A percentile compares a stretch with the other conserved stretches of the same genome.
Conservation (phyloP, 2,888 invertebrate species). For the Drosophila prostipennis region DNA sequence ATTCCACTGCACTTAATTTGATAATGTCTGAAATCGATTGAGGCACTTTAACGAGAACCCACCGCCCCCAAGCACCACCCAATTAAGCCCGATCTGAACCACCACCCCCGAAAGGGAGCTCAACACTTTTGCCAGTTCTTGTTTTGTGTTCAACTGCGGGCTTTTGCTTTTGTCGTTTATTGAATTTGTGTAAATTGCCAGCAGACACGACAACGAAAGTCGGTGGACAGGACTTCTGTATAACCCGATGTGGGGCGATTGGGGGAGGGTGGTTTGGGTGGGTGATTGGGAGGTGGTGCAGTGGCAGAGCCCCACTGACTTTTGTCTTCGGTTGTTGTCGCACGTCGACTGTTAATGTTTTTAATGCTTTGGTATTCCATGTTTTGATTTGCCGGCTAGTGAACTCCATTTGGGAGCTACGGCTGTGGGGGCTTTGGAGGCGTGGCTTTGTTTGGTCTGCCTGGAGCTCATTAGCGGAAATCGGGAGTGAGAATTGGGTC, state of each 20-base stretch:
- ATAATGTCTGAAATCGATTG: slow-evolving; percentile 46
- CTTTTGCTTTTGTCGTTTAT: slow-evolving; percentile 53
- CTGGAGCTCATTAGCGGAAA: slow-evolving; percentile 43
- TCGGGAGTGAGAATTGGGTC: slow-evolving; percentile 31
- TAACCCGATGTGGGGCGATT: not conserved
- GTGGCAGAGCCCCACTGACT: slow-evolving; percentile 3
- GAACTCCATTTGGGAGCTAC: slow-evolving; percentile 17
- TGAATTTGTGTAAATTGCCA: slow-evolving; percentile 74
- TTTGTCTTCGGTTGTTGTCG: slow-evolving; percentile 24
- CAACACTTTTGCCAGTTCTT: slow-evolving; percentile 37
- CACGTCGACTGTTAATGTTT: slow-evolving; percentile 52
- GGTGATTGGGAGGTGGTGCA: not conserved
- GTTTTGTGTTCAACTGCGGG: slow-evolving; percentile 23
- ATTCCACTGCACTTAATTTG: slow-evolving; percentile 28
- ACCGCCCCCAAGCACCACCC: not conserved
- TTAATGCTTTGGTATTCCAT: slow-evolving; percentile 56
- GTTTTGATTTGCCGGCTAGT: slow-evolving; percentile 62
- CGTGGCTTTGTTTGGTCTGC: slow-evolving; percentile 16
- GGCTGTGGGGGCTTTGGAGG: not conserved
- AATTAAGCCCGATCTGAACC: slow-evolving; percentile 4
- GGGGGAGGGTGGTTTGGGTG: not conserved
- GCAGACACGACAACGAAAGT: slow-evolving; percentile 60
- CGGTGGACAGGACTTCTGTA: slow-evolving; percentile 24
- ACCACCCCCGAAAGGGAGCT: slow-evolving; percentile 1
- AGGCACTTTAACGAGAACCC: slow-evolving; percentile 32